A percentile compares a stretch with the other conserved stretches of the same genome.
Conservation (phyloP, 2,113 vertebrate genomes). For the Hemichromis elongatus region DNA sequence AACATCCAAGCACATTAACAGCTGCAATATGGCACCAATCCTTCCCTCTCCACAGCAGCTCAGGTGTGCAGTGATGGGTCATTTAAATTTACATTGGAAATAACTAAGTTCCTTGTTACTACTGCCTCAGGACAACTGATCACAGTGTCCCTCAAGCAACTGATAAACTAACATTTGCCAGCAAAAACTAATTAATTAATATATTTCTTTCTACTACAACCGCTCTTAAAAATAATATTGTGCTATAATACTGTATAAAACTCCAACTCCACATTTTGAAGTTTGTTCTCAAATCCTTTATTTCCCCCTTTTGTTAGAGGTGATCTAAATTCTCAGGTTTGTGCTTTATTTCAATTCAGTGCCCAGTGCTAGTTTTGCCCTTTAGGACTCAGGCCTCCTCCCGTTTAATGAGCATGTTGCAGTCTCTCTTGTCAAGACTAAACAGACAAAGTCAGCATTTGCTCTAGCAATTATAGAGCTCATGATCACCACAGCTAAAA, state of each 20-base stretch:
- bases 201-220: not conserved
- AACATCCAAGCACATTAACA: not conserved
- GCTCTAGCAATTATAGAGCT: not conserved
- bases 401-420: not conserved
- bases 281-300: not conserved
- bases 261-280: not conserved
- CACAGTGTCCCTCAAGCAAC: not conserved
- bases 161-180: not conserved
- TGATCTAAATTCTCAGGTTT: not conserved
- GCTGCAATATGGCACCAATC: not conserved
- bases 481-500: not conserved
- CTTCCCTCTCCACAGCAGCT: not conserved
- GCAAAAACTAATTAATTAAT: not conserved
- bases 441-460: not conserved
- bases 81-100: not conserved
- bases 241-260: not conserved
- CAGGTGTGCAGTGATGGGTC: not conserved
- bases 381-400: not conserved
- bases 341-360: not conserved
- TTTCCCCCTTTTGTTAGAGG: not conserved
- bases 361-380: not conserved
- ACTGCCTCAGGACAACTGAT: not conserved
- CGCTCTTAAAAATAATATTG: not conserved
- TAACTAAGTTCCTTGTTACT: not conserved
- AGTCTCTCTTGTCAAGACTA: not conserved